Conservation (phyloP, 1,140 invertebrate genomes). For the Oncopeltus fasciatus region DNA sequence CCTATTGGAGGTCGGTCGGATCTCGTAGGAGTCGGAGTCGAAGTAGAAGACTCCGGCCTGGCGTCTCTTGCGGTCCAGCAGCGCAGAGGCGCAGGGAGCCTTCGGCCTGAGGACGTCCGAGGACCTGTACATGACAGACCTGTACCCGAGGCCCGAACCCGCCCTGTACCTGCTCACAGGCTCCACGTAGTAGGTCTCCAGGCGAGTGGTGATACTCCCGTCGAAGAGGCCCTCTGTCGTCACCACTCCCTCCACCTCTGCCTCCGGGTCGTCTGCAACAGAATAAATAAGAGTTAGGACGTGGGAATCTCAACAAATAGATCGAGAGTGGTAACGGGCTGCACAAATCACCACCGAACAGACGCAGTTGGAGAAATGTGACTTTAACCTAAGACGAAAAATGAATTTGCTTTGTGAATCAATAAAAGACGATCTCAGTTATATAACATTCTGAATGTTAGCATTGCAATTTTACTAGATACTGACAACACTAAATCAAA, state of each 20-base stretch:
- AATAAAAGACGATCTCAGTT: no score
- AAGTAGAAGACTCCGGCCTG: slow-evolving; percentile 13
- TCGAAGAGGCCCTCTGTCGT: slow-evolving; percentile 78
- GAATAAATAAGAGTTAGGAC: no score
- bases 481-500: no score
- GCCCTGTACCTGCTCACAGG: slow-evolving; percentile 55
- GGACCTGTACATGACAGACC: slow-evolving; percentile 56
- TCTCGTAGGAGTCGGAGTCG: slow-evolving; percentile 16
- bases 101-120: slow-evolving; percentile 49
- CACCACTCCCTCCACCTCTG: slow-evolving; percentile 70
- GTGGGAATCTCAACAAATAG: no score
- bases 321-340: no score
- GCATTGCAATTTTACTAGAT: no score
- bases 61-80: background rate
- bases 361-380: no score
- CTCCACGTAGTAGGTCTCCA: slow-evolving; percentile 74
- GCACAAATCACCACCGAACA: no score
- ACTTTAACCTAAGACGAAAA: no score
- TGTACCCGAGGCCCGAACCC: slow-evolving; percentile 27
- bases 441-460: no score
- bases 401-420: no score
- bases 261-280: slow-evolving; percentile 64
- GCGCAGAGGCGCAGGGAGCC: background rate
- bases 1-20: slow-evolving; percentile 11
- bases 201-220: slow-evolving; percentile 60